A percentile compares a stretch with the other conserved stretches of the same genome.
These are phyloP conservation scores for Tupiocoris notatus DNA, from an alignment of 2,888 invertebrate genomes.

Conservation along the genomic window DNA sequence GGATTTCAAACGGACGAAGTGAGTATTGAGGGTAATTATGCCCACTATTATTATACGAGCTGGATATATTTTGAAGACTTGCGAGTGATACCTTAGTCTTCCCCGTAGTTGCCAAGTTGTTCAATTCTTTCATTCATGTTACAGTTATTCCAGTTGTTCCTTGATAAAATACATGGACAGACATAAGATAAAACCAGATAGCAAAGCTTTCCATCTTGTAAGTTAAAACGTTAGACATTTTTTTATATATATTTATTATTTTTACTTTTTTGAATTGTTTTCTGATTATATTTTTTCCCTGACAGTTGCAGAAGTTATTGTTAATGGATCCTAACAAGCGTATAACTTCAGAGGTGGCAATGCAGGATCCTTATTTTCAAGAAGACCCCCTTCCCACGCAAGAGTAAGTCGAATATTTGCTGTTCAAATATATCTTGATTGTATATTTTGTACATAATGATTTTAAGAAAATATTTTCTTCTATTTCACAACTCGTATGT, in stretches of 20 bases:
- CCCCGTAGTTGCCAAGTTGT: not conserved
- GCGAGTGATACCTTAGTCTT: too few species aligned
- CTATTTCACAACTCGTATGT: too few species aligned
- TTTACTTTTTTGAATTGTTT: not conserved
- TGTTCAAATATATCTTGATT: too few species aligned
- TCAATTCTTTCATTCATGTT: constrained; percentile 50
- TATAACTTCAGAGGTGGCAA: constrained; percentile 95
- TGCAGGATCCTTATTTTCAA: constrained; percentile 95
- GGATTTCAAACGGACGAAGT: constrained; percentile 94
- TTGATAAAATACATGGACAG: constrained; percentile 93
- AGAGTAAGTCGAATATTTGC: constrained; percentile 59
- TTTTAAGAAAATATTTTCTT: too few species aligned
- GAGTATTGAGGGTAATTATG: constrained; percentile 52
- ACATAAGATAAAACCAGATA: constrained; percentile 90
- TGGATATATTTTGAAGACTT: not conserved
- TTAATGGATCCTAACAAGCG: constrained; percentile 97
- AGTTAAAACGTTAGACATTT: too few species aligned
- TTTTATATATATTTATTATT: not conserved
- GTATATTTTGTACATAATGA: too few species aligned
- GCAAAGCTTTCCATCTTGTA: constrained; percentile 81
- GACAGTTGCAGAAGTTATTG: constrained; percentile 73
- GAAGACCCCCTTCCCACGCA: constrained; percentile 91
- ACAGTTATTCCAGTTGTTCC: constrained; percentile 81
- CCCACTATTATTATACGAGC: not conserved
- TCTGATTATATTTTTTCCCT: constrained; percentile 45